Percentiles rank a stretch among this genome's conserved stretches.
phyloP scores from a whole-genome alignment of 2,797 vertebrate species.

The Pangasius djambal region DNA sequence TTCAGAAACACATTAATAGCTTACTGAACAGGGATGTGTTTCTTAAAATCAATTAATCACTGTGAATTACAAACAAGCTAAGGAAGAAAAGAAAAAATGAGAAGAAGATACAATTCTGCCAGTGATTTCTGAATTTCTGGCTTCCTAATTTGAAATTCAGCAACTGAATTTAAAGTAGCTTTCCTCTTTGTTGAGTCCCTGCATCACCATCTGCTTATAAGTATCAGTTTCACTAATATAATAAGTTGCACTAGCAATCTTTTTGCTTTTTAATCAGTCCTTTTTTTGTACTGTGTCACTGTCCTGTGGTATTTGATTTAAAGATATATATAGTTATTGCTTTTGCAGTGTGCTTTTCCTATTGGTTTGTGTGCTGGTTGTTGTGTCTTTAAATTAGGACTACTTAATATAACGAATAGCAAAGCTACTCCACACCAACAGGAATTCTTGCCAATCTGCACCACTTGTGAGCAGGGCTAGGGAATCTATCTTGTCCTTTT shows the following conservation, averaged over 20 bases:
- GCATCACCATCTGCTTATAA: background rate
- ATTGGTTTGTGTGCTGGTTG: background rate
- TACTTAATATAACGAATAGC: background rate
- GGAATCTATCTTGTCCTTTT: constrained; percentile 17
- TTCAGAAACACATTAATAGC: background rate
- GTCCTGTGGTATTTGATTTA: background rate
- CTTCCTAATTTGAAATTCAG: background rate
- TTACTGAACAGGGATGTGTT: background rate
- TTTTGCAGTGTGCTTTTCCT: background rate
- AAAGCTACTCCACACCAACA: constrained; percentile 6
- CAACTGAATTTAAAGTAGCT: background rate
- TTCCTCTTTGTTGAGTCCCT: background rate
- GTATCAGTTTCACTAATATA: background rate
- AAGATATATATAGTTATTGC: too few relatives aligned
- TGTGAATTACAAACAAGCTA: background rate
- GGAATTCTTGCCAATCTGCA: constrained; percentile 11
- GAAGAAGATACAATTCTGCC: background rate
- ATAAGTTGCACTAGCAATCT: background rate
- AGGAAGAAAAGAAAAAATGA: background rate
- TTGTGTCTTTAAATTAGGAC: background rate
- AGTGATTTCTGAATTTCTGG: background rate
- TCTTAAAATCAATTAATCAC: background rate
- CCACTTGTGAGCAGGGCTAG: background rate
- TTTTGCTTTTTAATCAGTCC: background rate
- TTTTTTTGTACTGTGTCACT: background rate